A percentile compares a stretch with the other conserved stretches of the same genome.
phyloP scores from a whole-genome alignment of 2,113 vertebrate genomes.

The Psittacula cyanocephala region DNA sequence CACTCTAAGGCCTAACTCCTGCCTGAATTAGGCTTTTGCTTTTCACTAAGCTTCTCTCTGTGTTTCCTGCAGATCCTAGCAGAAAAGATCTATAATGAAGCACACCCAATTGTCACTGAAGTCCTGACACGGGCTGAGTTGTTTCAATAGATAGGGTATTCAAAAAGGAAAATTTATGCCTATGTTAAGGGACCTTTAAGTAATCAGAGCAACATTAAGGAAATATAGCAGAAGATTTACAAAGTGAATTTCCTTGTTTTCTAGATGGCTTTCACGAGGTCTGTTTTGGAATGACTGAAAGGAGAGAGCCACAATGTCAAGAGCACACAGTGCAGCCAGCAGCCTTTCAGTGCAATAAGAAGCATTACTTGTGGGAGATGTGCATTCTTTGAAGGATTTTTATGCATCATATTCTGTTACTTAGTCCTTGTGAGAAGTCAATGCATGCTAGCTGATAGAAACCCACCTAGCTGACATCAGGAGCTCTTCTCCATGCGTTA shows the following conservation, averaged over 20 bases:
- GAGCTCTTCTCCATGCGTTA: not conserved
- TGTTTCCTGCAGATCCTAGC: not conserved
- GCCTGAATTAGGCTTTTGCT: constrained; percentile 23
- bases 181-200: not conserved
- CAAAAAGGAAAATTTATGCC: not conserved
- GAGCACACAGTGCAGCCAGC: not conserved
- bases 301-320: not conserved
- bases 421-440: not conserved
- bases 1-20: not conserved
- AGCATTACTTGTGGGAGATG: not conserved
- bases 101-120: not conserved
- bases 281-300: not conserved
- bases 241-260: not conserved
- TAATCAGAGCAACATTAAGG: not conserved
- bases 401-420: not conserved
- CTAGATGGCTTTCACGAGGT: not conserved
- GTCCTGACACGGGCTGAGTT: not conserved
- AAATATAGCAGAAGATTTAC: not conserved
- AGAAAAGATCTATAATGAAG: not conserved
- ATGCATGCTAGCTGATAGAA: not conserved
- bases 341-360: not conserved
- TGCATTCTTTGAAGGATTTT: not conserved
- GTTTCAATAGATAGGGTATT: not conserved
- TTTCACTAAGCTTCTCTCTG: not conserved
- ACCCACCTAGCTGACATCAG: not conserved